Conservation (phyloP, 1,140 invertebrate genomes). For the Ceratina australensis region DNA sequence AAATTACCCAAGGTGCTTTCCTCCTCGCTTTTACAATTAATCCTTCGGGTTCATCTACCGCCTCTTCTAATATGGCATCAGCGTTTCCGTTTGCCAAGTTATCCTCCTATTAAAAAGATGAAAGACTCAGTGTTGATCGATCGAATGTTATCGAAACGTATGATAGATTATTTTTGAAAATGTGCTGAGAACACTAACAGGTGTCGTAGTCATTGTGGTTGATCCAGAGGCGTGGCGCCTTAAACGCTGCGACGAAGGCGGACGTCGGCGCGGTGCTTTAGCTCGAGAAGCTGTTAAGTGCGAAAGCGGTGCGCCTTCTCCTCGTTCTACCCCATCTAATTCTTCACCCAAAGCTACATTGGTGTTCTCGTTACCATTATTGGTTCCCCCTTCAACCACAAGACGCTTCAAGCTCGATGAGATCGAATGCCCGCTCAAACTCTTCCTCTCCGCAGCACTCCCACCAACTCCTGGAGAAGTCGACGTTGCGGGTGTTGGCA, state of each 20-base stretch:
- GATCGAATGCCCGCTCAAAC: constrained; percentile 61
- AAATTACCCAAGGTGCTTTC: constrained; percentile 75
- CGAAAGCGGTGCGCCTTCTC: constrained; percentile 80
- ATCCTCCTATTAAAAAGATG: constrained; percentile 65
- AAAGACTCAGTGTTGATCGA: too few relatives aligned
- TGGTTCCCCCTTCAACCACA: constrained; percentile 63
- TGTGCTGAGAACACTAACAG: constrained; percentile 34
- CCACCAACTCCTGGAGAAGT: constrained; percentile 39
- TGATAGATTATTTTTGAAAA: constrained; percentile 21
- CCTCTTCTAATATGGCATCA: constrained; percentile 65
- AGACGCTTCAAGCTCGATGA: constrained; percentile 73
- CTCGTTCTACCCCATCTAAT: constrained; percentile 82
- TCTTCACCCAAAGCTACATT: constrained; percentile 74
- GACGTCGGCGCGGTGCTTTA: constrained; percentile 83
- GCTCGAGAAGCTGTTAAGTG: constrained; percentile 84
- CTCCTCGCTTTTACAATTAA: constrained; percentile 66
- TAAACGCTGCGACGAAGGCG: constrained; percentile 80
- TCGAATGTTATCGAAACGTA: too few relatives aligned
- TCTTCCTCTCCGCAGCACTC: constrained; percentile 66
- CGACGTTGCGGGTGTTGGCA: constrained; percentile 49
- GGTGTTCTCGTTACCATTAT: constrained; percentile 66
- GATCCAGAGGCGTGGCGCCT: constrained; percentile 65
- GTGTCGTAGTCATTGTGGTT: constrained; percentile 38
- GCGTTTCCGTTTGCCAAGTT: constrained; percentile 71
- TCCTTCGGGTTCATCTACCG: constrained; percentile 70